These are phyloP conservation scores for Hipposideros armiger DNA, from an alignment of 2,113 vertebrate species.

Conservation along the genomic window DNA sequence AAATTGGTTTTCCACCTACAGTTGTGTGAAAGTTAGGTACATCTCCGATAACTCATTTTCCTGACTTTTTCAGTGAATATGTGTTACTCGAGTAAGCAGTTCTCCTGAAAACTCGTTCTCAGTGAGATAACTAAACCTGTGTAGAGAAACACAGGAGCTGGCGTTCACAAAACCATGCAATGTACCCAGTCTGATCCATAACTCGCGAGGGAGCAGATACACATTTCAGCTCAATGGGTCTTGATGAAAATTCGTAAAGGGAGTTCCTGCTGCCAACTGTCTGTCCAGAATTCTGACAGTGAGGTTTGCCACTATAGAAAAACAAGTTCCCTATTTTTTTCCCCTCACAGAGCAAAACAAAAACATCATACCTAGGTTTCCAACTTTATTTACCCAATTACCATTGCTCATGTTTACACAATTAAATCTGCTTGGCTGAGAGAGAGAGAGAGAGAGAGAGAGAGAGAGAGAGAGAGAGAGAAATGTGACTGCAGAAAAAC, in stretches of 20 bases:
- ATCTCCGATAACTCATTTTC: not conserved
- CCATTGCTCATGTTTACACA: slow-evolving; percentile 80
- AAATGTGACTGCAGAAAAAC: slow-evolving; percentile 73
- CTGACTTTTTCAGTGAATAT: not conserved
- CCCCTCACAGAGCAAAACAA: slow-evolving; percentile 77
- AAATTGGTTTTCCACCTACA: not conserved
- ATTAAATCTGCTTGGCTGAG: slow-evolving; percentile 64
- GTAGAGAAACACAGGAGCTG: not conserved
- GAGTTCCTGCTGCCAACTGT: slow-evolving; percentile 73
- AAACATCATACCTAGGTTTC: slow-evolving; percentile 86
- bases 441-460: too few species aligned
- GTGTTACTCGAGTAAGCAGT: not conserved
- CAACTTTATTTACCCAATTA: slow-evolving; percentile 84
- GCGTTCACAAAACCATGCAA: not conserved
- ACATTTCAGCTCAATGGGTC: slow-evolving; percentile 63
- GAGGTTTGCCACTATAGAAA: slow-evolving; percentile 80
- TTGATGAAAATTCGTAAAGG: slow-evolving; percentile 64
- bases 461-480: slow-evolving; percentile 45
- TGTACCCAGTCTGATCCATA: not conserved
- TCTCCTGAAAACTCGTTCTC: not conserved
- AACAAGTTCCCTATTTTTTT: slow-evolving; percentile 78
- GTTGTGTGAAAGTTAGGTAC: not conserved
- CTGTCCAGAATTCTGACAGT: slow-evolving; percentile 82
- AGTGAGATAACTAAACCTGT: not conserved
- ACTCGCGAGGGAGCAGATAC: slow-evolving; percentile 13